Evolutionary conservation across 2,113 vertebrate genomes (phyloP), one percentile per base, ranked within the genome.

Genomic region (Sceloporus tristichus): DNA sequence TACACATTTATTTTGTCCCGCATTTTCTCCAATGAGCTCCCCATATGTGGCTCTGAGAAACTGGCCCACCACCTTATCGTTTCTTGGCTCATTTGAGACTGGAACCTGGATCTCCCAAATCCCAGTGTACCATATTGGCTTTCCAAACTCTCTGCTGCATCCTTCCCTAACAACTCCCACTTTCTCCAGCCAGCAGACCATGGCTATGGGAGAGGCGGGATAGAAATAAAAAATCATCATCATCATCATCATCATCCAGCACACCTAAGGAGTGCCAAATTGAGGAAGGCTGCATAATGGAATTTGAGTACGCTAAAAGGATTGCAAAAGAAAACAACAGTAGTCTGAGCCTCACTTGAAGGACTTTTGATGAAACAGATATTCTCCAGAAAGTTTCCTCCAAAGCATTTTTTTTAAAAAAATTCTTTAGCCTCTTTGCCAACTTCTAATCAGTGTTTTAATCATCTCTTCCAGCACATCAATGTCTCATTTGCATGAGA

Each of bases 331-430:
- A 19, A 48, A 68, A 48, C 27, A 88, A 34, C 68, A 10, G 29
- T 34, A n/a, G 27, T 2, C 62, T 25, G 23, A 82, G 38, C 2
- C 66, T 9, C 18, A 40, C 48, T 84, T 84, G 25, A 19, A 70
- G 78, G 75, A 68, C 2, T 91, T 94, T 91, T 70, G 48, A 23
- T 92, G 90, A 91, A 89, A 84, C 83, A 81, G 85, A 65, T 66
- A 66, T 89, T 88, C 90, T 40, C 16, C 78, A 59, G 38, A 78
- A 91, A 78, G 82, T 81, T 34, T 73, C 90, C 91, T 84, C 90
- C 89, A 40, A 54, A 78, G 73, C 29, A 7, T n/a, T 73, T 16
- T 40, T 40, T 65, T 65, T 27, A 7, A 70, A 71, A 1, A 84
- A 88, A 87, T 10, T 21, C 59, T 2, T 0, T 73, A 78, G 66